Evolutionary conservation across 2,113 vertebrate species (phyloP).

Genomic region (Carassius auratus): DNA sequence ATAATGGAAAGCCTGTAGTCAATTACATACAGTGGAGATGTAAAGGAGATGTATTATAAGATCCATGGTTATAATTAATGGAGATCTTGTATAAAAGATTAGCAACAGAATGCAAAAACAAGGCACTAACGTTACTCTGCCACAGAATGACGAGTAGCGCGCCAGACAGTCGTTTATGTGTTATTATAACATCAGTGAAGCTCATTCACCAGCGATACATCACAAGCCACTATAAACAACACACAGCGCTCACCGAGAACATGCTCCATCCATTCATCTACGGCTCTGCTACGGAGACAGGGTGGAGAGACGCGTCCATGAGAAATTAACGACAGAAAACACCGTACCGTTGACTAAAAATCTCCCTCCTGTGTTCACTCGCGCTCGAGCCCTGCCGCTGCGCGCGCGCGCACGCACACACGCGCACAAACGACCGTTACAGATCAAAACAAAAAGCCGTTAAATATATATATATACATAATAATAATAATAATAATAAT

Average conservation of each 20-base stretch:
- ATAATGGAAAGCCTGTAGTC: too few species aligned
- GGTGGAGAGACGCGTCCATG: neutral
- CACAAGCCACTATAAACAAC: neutral
- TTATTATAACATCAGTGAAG: neutral
- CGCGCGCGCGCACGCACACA: neutral
- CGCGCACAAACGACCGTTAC: neutral
- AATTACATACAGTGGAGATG: too few species aligned
- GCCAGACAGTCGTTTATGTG: neutral
- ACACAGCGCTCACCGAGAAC: conserved; percentile 32
- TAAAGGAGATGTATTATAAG: neutral
- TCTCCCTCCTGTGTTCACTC: neutral
- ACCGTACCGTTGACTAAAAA: neutral
- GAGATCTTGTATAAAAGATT: neutral
- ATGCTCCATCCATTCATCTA: conserved; percentile 39
- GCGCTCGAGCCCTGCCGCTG: neutral
- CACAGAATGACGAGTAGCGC: neutral
- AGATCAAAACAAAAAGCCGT: neutral
- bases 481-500: too few species aligned
- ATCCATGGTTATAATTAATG: neutral
- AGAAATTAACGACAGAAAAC: neutral
- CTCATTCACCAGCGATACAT: neutral
- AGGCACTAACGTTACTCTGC: neutral
- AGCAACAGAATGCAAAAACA: neutral
- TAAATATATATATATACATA: too few species aligned
- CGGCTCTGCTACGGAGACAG: neutral